A percentile compares a stretch with the other conserved stretches of the same genome.
Evolutionary conservation across 30 jellyfish, hydroid and myxozoan genomes (phyloP).

Genomic region (Turritopsis dohrnii): DNA sequence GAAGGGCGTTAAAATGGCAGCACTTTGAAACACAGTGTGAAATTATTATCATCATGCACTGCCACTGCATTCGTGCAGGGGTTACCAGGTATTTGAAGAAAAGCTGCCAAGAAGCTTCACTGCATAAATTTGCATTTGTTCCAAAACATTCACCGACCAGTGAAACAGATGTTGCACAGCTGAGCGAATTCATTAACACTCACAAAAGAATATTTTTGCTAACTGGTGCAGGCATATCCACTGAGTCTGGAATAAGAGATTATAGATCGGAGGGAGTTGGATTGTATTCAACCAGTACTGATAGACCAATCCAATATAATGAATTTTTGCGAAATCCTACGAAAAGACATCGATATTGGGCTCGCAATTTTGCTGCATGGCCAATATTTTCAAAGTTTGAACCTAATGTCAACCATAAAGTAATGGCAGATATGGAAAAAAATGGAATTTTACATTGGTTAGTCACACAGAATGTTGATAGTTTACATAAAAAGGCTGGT

Average conservation of each 20-base stretch:
- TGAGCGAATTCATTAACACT: constrained; percentile 34
- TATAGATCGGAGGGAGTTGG: constrained; percentile 87
- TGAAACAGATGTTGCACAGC: constrained; percentile 19
- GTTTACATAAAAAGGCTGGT: constrained; percentile 85
- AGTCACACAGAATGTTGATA: constrained; percentile 93
- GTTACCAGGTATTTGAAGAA: not conserved
- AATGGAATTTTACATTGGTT: constrained; percentile 81
- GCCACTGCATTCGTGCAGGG: not conserved
- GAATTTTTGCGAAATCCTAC: constrained; percentile 53
- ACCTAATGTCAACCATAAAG: constrained; percentile 53
- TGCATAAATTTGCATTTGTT: constrained; percentile 19
- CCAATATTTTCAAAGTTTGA: constrained; percentile 59
- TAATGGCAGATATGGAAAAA: constrained; percentile 63
- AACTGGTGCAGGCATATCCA: constrained; percentile 95
- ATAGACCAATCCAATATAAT: constrained; percentile 61
- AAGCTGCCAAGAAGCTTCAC: not conserved
- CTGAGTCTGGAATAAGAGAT: constrained; percentile 89
- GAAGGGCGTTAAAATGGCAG: too few relatives aligned
- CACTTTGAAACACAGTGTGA: not conserved
- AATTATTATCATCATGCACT: not conserved
- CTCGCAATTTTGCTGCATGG: constrained; percentile 91
- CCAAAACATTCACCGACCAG: constrained; percentile 16
- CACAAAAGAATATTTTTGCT: constrained; percentile 51
- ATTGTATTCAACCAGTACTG: constrained; percentile 47
- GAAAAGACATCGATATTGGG: constrained; percentile 80